Conservation (phyloP, 2,888 invertebrate genomes). For the Sipha maydis region DNA sequence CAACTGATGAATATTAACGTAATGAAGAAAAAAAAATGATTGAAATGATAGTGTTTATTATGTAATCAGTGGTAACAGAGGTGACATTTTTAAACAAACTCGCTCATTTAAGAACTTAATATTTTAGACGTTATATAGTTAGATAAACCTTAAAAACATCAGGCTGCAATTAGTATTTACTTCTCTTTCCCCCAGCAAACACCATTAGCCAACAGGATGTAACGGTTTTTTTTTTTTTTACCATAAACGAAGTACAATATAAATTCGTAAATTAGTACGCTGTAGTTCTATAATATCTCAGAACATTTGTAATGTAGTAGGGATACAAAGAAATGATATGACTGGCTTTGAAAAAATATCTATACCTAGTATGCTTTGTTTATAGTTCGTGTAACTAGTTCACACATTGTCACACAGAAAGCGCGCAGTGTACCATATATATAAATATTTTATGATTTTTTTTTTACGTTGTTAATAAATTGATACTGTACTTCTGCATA, state of each 20-base stretch:
- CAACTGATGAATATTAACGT: neutral
- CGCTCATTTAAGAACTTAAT: neutral
- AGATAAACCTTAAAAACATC: neutral
- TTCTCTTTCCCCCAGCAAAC: neutral
- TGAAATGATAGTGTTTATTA: neutral
- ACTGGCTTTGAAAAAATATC: neutral
- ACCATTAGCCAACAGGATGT: neutral
- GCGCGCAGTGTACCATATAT: neutral
- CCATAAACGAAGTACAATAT: neutral
- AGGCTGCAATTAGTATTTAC: neutral
- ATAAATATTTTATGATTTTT: neutral
- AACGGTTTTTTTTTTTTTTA: neutral
- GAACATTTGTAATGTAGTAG: neutral
- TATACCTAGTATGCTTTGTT: neutral
- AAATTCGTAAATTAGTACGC: neutral
- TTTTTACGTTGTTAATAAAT: neutral
- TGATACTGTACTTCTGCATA: neutral
- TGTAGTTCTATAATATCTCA: neutral
- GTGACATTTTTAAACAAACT: neutral
- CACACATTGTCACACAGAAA: neutral
- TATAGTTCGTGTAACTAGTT: neutral
- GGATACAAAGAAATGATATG: neutral
- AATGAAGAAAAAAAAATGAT: neutral
- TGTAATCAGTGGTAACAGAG: neutral
- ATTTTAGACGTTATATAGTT: neutral